Evolutionary conservation across 2,113 vertebrate species (phyloP).

Genomic region (Rostratula benghalensis): DNA sequence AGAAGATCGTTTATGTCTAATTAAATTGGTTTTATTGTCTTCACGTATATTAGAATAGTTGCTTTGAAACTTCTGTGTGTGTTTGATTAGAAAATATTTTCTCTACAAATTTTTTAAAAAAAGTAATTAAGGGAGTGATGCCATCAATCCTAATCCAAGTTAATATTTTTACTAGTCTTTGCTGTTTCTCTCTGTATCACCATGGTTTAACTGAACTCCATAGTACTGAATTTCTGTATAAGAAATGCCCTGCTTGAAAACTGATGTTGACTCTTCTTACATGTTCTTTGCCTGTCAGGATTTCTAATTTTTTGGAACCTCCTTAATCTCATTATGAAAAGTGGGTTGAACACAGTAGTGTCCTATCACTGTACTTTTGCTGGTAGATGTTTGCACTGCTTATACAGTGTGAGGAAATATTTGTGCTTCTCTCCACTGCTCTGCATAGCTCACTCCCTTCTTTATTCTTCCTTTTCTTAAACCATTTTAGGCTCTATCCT

Average conservation of each 20-base stretch:
- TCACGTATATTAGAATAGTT: background rate
- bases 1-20: background rate
- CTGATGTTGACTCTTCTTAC: background rate
- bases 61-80: background rate
- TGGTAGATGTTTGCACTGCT: background rate
- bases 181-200: background rate
- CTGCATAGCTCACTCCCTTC: background rate
- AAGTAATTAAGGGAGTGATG: background rate
- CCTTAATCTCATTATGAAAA: background rate
- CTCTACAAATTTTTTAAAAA: background rate
- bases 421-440: background rate
- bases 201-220: background rate
- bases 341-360: background rate
- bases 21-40: background rate
- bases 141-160: background rate
- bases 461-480: conserved; percentile 23
- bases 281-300: background rate
- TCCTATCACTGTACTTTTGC: background rate
- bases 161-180: background rate
- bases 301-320: background rate
- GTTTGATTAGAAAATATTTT: background rate
- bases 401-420: background rate
- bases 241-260: background rate
- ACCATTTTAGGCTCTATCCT: conserved; percentile 8
- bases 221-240: background rate